Evolutionary conservation across 2,888 invertebrate species (phyloP).

Genomic region (Ormyrus labotus): DNA sequence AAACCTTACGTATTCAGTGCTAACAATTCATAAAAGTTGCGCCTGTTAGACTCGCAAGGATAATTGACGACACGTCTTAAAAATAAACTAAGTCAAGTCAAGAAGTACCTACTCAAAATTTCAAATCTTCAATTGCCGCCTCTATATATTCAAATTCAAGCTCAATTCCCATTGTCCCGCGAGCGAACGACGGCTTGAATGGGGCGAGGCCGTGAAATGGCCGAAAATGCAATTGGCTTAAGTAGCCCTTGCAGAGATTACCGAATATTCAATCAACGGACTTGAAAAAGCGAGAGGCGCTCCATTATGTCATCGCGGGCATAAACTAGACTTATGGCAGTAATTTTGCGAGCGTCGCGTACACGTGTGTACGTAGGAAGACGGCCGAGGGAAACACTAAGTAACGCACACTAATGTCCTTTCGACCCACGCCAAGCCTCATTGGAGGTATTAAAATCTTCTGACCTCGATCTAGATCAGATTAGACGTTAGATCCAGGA

Average conservation of each 20-base stretch:
- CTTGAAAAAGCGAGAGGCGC: background rate
- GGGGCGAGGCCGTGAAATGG: too few species aligned
- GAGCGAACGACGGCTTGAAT: background rate
- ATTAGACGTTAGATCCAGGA: conserved; percentile 19
- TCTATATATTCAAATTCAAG: too few species aligned
- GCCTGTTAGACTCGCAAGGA: too few species aligned
- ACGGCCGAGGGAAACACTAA: conserved; percentile 6
- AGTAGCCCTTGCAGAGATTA: conserved; percentile 28
- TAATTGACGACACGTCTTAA: too few species aligned
- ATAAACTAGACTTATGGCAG: background rate
- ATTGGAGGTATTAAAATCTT: conserved; percentile 36
- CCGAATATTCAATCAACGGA: conserved; percentile 32
- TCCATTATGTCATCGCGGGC: conserved; percentile 19
- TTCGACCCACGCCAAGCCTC: conserved; percentile 24
- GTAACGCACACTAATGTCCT: conserved; percentile 6
- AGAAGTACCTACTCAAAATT: too few species aligned
- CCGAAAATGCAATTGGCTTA: background rate
- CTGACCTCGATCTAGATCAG: conserved; percentile 46
- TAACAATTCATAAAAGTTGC: too few species aligned
- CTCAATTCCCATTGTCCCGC: background rate
- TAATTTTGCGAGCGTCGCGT: conserved; percentile 22
- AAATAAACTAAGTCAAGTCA: too few species aligned
- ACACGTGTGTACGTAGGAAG: background rate
- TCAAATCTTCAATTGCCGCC: background rate
- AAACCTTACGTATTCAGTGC: too few species aligned